A percentile compares a stretch with the other conserved stretches of the same genome.
Evolutionary conservation across 2,113 vertebrate genomes (phyloP).

Genomic region (Neogale vison): DNA sequence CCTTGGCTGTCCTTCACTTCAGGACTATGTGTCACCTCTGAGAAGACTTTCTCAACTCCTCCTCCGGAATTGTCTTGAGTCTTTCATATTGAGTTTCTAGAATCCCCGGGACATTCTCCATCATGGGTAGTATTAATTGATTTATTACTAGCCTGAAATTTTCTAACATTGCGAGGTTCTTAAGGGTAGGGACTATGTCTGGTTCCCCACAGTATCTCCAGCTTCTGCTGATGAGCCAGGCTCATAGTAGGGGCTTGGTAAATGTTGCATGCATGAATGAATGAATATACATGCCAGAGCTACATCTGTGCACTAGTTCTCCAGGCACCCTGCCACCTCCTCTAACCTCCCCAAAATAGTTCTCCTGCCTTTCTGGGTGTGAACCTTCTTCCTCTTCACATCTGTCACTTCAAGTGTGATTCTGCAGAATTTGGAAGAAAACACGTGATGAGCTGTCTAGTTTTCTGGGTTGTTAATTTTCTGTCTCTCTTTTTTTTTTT

Average conservation of each 20-base stretch:
- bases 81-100: not conserved
- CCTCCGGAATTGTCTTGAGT: not conserved
- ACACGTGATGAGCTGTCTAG: conserved; percentile 5
- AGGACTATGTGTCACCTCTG: not conserved
- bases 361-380: conserved; percentile 60
- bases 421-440: conserved; percentile 64
- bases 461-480: conserved; percentile 33
- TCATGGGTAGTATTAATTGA: not conserved
- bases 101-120: not conserved
- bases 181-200: not conserved
- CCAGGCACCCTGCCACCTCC: conserved; percentile 27
- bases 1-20: not conserved
- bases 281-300: not conserved
- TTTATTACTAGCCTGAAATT: not conserved
- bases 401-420: conserved; percentile 68
- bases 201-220: not conserved
- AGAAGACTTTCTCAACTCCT: not conserved
- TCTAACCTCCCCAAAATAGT: conserved; percentile 60
- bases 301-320: conserved; percentile 38
- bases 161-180: not conserved
- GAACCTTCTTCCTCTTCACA: conserved; percentile 70
- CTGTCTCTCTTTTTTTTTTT: not conserved
- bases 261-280: not conserved
- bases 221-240: not conserved
- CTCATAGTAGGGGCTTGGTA: not conserved